Evolutionary conservation across 2,888 invertebrate genomes (phyloP).

Genomic region (Euplagia quadripunctaria): DNA sequence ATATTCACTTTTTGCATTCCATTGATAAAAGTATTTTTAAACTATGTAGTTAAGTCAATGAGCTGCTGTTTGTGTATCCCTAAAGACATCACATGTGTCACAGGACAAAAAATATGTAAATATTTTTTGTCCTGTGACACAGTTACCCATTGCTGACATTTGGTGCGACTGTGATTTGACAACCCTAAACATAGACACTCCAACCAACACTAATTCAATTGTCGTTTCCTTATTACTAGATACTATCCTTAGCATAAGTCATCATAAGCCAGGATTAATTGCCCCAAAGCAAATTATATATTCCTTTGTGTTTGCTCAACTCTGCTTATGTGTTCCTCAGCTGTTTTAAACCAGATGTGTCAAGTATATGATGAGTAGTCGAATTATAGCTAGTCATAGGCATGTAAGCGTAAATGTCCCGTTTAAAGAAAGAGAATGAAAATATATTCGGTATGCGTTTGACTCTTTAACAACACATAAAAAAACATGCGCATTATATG

Average conservation of each 20-base stretch:
- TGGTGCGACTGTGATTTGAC: conserved; percentile 22
- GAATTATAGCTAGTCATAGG: background rate
- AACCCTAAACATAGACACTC: conserved; percentile 66
- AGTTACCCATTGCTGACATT: background rate
- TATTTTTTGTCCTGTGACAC: no score
- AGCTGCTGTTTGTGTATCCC: no score
- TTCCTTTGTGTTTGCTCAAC: background rate
- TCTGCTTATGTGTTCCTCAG: background rate
- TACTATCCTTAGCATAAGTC: conserved; percentile 38
- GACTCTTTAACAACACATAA: background rate
- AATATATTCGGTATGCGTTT: background rate
- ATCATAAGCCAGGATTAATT: conserved; percentile 47
- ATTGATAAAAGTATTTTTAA: no score
- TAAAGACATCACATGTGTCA: no score
- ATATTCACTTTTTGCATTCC: no score
- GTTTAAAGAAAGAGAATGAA: background rate
- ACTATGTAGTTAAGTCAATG: no score
- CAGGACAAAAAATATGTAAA: no score
- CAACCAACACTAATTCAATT: conserved; percentile 74
- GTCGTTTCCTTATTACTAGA: conserved; percentile 77
- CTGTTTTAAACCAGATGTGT: background rate
- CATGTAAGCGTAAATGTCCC: background rate
- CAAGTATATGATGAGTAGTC: background rate
- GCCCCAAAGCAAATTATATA: conserved; percentile 25
- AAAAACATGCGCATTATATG: background rate